phyloP scores from a whole-genome alignment of 37 sponge, comb jelly and placozoan genomes.

The Aphrocallistes beatrix region DNA sequence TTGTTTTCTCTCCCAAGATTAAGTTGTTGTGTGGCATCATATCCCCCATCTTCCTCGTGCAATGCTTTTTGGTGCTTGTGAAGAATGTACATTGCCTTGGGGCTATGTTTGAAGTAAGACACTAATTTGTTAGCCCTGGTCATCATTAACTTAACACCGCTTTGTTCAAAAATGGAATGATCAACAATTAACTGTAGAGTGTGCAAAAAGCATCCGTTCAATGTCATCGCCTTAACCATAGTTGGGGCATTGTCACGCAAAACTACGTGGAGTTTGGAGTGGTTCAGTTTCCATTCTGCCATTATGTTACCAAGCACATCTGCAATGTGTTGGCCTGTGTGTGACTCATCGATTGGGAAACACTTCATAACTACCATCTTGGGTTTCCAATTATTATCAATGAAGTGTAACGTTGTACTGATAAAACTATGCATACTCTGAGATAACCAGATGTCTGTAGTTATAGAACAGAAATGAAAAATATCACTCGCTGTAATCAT shows the following conservation, averaged over 20 bases:
- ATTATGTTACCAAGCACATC: neutral
- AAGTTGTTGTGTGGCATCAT: constrained; percentile 6
- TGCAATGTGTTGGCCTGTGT: neutral
- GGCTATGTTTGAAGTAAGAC: neutral
- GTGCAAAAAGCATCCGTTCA: neutral
- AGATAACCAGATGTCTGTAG: neutral
- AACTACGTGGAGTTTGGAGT: neutral
- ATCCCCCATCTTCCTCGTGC: neutral
- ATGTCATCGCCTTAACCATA: neutral
- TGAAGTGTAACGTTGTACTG: neutral
- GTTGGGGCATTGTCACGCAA: neutral
- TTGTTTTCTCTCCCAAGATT: neutral
- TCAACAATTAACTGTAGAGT: neutral
- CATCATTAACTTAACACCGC: neutral
- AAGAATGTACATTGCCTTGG: constrained; percentile 12
- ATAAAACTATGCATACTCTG: neutral
- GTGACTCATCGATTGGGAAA: neutral
- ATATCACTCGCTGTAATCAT: neutral
- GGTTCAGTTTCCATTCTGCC: neutral
- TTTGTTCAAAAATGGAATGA: neutral
- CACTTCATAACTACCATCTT: neutral
- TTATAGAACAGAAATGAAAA: neutral
- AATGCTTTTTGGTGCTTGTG: neutral
- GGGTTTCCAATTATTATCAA: neutral
- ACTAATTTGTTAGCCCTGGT: constrained; percentile 5